These are phyloP conservation scores for Paradoxurus hermaphroditus DNA, from an alignment of 2,113 vertebrate genomes.

Conservation along the genomic window DNA sequence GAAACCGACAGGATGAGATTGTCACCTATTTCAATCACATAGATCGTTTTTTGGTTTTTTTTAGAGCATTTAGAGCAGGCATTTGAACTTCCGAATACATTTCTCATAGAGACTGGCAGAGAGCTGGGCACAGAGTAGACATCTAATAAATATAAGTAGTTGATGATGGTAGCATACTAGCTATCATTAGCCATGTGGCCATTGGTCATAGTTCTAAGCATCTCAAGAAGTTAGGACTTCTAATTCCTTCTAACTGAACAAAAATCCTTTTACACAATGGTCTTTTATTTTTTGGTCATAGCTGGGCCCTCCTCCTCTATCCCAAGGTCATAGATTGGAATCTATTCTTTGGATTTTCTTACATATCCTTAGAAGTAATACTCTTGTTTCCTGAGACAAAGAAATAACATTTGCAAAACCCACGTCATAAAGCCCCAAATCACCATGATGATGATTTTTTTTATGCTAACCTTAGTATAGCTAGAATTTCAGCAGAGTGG, in stretches of 20 bases:
- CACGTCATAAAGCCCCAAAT: neutral
- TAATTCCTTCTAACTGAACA: neutral
- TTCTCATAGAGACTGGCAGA: neutral
- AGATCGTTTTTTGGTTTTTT: neutral
- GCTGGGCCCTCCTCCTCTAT: neutral
- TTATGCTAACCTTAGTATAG: neutral
- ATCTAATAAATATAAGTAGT: neutral
- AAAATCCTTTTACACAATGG: neutral
- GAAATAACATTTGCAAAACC: neutral
- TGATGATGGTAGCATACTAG: neutral
- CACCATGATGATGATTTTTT: neutral
- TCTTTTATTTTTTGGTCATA: neutral
- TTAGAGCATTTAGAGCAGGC: neutral
- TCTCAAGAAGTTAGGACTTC: neutral
- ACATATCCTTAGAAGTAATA: neutral
- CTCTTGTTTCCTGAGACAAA: neutral
- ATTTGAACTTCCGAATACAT: neutral
- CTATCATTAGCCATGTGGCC: neutral
- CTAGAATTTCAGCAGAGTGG: neutral
- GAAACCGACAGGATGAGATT: neutral
- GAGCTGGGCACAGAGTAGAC: neutral
- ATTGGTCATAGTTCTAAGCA: neutral
- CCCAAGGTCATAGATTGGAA: neutral
- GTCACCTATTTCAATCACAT: neutral
- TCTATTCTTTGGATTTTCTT: neutral